phyloP scores from a whole-genome alignment of 2,113 vertebrate genomes.

The Ailuropoda melanoleuca region DNA sequence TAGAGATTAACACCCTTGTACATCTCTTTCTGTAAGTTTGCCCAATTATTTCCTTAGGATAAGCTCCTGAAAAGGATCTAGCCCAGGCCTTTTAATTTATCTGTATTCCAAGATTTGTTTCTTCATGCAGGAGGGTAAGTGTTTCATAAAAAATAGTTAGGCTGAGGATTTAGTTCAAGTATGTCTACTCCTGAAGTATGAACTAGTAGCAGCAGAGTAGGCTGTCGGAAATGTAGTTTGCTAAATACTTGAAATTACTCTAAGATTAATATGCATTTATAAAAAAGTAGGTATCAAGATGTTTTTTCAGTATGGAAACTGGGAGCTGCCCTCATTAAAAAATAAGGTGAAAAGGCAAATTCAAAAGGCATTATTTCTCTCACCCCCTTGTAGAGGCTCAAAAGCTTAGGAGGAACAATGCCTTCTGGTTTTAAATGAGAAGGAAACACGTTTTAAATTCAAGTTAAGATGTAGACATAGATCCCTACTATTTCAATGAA shows the following conservation, averaged over 20 bases:
- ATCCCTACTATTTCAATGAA: background rate
- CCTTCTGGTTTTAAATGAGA: conserved; percentile 10
- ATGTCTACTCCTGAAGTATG: background rate
- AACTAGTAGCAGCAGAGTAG: background rate
- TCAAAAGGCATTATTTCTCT: background rate
- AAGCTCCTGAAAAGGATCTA: background rate
- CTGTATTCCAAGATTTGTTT: background rate
- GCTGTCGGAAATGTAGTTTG: background rate
- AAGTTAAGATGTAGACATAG: background rate
- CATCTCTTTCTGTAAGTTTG: background rate
- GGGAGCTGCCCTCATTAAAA: background rate
- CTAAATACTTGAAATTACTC: background rate
- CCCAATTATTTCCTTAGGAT: background rate
- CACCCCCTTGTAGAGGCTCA: background rate
- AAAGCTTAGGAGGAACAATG: background rate
- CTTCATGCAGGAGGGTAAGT: background rate
- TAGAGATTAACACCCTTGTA: background rate
- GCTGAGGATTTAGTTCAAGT: background rate
- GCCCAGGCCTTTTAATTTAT: background rate
- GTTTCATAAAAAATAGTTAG: background rate
- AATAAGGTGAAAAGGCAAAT: background rate
- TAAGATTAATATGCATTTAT: background rate
- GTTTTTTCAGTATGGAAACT: background rate
- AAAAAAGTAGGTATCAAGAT: background rate
- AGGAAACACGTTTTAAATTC: background rate